Base-by-base conservation (phyloP, 2,797 vertebrate species). In the Meda fulgida region DNA sequence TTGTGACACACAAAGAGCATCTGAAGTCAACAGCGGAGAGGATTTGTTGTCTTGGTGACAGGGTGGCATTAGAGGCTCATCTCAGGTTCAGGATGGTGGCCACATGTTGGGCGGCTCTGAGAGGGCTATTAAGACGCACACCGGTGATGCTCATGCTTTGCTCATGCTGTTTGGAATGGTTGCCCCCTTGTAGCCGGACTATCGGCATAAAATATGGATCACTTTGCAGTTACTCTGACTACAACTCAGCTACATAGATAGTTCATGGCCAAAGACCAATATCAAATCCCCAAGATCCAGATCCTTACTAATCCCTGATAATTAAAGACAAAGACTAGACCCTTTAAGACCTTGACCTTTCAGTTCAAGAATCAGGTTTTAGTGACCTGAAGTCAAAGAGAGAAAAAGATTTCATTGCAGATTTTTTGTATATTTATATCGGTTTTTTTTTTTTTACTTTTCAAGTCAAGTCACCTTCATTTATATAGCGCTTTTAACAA, bases 11-110 rank as follows among this genome's bases (percentile, higher is more conserved):
- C 84, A 89, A 84, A 86, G 81, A 85, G 81, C 83, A 58, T 81
- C 70, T 81, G 72, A 76, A 88, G 87, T 89, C 85, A 88, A 89
- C 75, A 87, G 84, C 58, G 40, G 67, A 67, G 84, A 87, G 87
- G 85, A 87, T 88, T 90, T 87, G 88, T 91, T 81, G 90, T 90
- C 91, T 82, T 91, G 91, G 89, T 71, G 87, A 90, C 87, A 55
- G 78, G 87, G 78, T 81, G 84, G 78, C 80, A 87, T 89, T 85
- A 83, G 38, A 71, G 63, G 34, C 67, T 75, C 85, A 72, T 84
- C 78, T 83, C 78, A 53, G 78, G 82, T 84, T 70, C 31, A 72
- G 70, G 73, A 76, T 58, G 60, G 72, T 38, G 77, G 34, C 58
- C 84, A 34, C 70, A 73, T 34, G 36, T 65, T 55, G 51, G 34